Evolutionary conservation across 2,888 invertebrate genomes (phyloP), one percentile per base, ranked within the genome.

Genomic region (Laspeyria flexula): DNA sequence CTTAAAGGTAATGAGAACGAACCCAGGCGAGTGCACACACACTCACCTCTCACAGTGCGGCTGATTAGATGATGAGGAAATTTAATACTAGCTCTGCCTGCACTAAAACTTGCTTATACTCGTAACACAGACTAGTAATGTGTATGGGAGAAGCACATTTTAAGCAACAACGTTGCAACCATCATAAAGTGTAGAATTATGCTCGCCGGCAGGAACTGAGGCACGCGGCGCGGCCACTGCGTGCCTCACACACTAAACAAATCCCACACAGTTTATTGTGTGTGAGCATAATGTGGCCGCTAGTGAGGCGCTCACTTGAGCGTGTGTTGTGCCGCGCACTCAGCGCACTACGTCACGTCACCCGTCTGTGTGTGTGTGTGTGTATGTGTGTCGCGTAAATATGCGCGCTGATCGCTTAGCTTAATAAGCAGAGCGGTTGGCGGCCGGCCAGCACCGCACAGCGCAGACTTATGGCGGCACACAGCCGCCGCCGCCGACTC

Each of bases 391-490:
- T 25, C 52, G 41, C 64, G 64, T 68, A 68, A 70, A 71, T 69
- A 73, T 69, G 67, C 71, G 64, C 69, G 60, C 70, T 68, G 71
- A 75, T 76, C 74, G 73, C 75, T 71, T 65, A 73, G 79, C 77
- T 79, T 83, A 85, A 79, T 83, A 81, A 83, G 79, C 79, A 62
- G 48, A 47, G 48, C 59, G 56, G 25, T 50, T 66, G 66, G 66
- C 67, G 29, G 9, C 6, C 18, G 37, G 66, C 66, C 66, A 66
- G 50, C 33, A 25, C 39, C 27, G 11, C 42, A 6, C 29, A 34
- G 23, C 35, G 38, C 54, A 48, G 51, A 65, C 62, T 81, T 80
- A 77, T 75, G 73, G 69, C 64, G 59, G 74, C 75, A 73, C 75
- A 74, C 73, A 65, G 65, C 71, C 60, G 51, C 51, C 60, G 68